Evolutionary conservation across 2,113 vertebrate genomes (phyloP), one percentile per base, ranked within the genome.

Genomic region (Fregata magnificens): DNA sequence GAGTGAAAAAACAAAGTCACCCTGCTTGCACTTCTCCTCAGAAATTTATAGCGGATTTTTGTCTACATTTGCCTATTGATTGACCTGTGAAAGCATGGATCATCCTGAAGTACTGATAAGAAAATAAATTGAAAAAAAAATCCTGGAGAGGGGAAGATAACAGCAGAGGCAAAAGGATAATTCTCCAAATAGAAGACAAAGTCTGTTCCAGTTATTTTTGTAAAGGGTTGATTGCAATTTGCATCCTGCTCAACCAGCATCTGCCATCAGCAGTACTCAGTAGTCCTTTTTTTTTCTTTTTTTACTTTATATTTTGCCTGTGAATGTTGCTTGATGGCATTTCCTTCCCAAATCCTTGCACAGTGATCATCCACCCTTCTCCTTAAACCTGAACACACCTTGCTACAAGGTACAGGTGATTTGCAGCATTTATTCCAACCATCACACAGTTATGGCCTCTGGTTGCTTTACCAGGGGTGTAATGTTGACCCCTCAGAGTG

Each of bases 171-270:
- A 86, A 52, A 90, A 74, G 59, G 74, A 80, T 94, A 87, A 85
- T 85, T 96, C 89, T 96, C 83, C 91, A 94, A 96, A 96, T 86
- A 97, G 94, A 93, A 95, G 95, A 91, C 78, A 83, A 94, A 97
- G 93, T 97, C 94, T 96, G 95, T 95, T 96, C 97, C 94, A 96
- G 96, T 97, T 96, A 95, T 97, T 97, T 97, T 96, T 96, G 96
- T 96, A 96, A 97, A 66, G 93, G 91, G 26, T 29, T 98, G 95
- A 97, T 98, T 98, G 95, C 97, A 97, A 96, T 98, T 97, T 97
- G 95, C 95, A 97, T 97, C 94, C 83, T 96, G 89, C 97, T 95
- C 94, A 94, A 94, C 69, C 91, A 92, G 95, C 96, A 97, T 97
- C 96, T 97, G 95, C 95, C 92, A 93, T 96, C 96, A 96, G 90